Conservation (phyloP, 1,140 invertebrate species). For the Temnothorax curvispinosus region DNA sequence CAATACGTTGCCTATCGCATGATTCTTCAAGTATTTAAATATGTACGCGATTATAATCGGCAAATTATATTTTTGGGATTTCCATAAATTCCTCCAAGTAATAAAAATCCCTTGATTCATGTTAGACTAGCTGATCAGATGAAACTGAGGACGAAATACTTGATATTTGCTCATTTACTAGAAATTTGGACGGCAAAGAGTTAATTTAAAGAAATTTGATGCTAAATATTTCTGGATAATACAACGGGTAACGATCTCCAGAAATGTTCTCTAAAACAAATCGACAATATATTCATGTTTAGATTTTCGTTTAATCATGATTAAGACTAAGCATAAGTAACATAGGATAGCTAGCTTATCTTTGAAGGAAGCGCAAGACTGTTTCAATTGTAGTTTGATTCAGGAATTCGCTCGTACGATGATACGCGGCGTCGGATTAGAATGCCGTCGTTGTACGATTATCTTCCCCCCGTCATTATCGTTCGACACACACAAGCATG, state of each 20-base stretch:
- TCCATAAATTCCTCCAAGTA: not conserved
- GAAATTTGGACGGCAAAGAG: not conserved
- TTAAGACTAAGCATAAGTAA: not conserved
- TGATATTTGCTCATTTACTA: not conserved
- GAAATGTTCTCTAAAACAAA: not conserved
- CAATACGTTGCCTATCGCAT: not conserved
- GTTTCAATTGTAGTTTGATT: not conserved
- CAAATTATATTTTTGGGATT: not conserved
- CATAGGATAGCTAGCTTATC: not conserved
- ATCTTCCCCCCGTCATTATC: not conserved
- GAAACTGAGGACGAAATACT: not conserved
- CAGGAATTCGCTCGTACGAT: constrained; percentile 27
- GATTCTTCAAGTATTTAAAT: not conserved
- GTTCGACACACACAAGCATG: not conserved
- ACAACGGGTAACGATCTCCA: not conserved
- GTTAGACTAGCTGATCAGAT: not conserved
- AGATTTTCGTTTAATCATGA: not conserved
- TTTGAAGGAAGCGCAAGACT: not conserved
- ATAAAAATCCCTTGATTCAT: not conserved
- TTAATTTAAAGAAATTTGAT: constrained; percentile 14
- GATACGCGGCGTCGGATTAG: not conserved
- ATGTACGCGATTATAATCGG: not conserved
- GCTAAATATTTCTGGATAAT: not conserved
- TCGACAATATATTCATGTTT: not conserved
- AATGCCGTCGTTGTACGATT: not conserved